Evolutionary conservation across 2,797 vertebrate species (phyloP).

Genomic region (Discoglossus pictus): DNA sequence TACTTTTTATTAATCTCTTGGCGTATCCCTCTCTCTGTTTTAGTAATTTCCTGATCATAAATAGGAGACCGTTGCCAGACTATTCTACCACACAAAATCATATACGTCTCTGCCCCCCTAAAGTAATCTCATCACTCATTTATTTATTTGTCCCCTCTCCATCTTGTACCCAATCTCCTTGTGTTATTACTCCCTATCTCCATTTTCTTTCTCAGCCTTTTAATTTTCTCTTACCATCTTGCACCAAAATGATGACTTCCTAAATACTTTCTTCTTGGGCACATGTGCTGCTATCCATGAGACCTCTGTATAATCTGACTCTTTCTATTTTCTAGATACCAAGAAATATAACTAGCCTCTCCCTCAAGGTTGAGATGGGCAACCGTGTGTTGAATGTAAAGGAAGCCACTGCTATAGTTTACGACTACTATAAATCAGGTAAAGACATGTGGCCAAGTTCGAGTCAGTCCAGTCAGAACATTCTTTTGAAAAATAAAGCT

Average conservation of each 20-base stretch:
- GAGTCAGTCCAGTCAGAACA: no score
- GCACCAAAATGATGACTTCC: no score
- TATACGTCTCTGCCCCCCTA: not conserved
- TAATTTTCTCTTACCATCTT: not conserved
- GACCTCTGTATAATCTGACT: no score
- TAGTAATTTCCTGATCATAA: not conserved
- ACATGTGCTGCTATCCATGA: no score
- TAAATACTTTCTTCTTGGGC: no score
- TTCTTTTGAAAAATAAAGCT: no score
- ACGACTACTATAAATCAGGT: slow-evolving; percentile 77
- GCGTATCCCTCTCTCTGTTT: not conserved
- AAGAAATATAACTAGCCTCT: not conserved
- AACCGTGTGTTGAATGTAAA: slow-evolving; percentile 65
- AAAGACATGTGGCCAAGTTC: no score
- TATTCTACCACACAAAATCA: not conserved
- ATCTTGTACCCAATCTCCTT: not conserved
- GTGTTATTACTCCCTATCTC: not conserved
- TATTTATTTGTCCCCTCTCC: not conserved
- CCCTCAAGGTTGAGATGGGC: slow-evolving; percentile 51
- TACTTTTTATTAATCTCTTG: no score
- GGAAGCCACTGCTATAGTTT: slow-evolving; percentile 65
- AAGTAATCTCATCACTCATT: not conserved
- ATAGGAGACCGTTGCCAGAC: no score
- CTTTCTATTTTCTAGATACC: not conserved
- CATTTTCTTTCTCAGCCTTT: not conserved